Conservation (phyloP, 2,113 vertebrate genomes). For the Danio rerio region GRCz12tu NC_133197.1:28052001-28052500, state of each 20-base stretch:
- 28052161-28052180: conserved; percentile 62
- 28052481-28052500: conserved; percentile 72
- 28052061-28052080: conserved; percentile 67
- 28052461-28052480: conserved; percentile 72
- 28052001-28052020: conserved; percentile 53
- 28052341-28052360: conserved; percentile 54
- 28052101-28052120: conserved; percentile 70
- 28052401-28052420: background rate
- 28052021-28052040: conserved; percentile 67
- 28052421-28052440: conserved; percentile 60
- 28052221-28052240: background rate
- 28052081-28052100: conserved; percentile 61
- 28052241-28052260: conserved; percentile 76
- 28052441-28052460: conserved; percentile 67
- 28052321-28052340: conserved; percentile 60
- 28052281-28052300: conserved; percentile 48
- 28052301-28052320: conserved; percentile 44
- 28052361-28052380: background rate
- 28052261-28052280: conserved; percentile 67
- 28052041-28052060: conserved; percentile 72
- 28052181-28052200: background rate
- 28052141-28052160: conserved; percentile 66
- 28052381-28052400: background rate
- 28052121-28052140: conserved; percentile 76
- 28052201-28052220: background rate